Base-by-base conservation (phyloP, 2,888 invertebrate species). In the Leptopilina myrica region DNA sequence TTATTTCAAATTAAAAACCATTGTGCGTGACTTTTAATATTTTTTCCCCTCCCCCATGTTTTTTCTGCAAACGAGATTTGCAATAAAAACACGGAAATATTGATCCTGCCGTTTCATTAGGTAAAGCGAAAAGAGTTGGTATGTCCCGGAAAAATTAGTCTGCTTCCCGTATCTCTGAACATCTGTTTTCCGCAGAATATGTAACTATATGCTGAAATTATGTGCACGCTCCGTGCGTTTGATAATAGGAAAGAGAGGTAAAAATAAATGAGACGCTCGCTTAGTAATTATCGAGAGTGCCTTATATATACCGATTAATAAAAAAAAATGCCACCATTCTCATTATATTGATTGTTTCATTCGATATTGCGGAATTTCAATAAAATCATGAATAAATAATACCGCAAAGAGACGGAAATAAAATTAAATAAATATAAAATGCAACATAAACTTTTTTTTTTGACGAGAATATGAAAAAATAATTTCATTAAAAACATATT, bases 101-200 rank as follows among this genome's bases (percentile, higher is more conserved):
- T 33, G 73, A 73, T 56, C 56, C 73, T 73, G 11, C 73, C 73
- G 73, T 73, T 73, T 73, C 73, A 73, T 73, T 73, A 73, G 56
- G 56, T 73, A 73, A 56, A 73, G 56, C 73, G 73, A 33, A 73
- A 73, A 73, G 56, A 73, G 73, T 59, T 56, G 73, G 56, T 73
- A 73, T 73, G 73, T 59, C 73, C 73, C 73, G 56, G 56, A 56
- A 73, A 73, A 73, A 73, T 73, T 73, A 73, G 73, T 56, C 73
- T 59, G 73, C 56, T 73, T 59, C 56, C 56, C 53, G 9, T 33
- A 73, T 33, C 73, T 73, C 56, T 73, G 73, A 73, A 73, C 73
- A 73, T 73, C 73, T 73, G 73, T 73, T 59, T 73, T 73, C 73
- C 40, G 73, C 56, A 73, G 73, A 40, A 73, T 73, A n/a, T 33